These are phyloP conservation scores for Bombus polaris DNA, from an alignment of 1,140 invertebrate genomes.

Conservation along the genomic window DNA sequence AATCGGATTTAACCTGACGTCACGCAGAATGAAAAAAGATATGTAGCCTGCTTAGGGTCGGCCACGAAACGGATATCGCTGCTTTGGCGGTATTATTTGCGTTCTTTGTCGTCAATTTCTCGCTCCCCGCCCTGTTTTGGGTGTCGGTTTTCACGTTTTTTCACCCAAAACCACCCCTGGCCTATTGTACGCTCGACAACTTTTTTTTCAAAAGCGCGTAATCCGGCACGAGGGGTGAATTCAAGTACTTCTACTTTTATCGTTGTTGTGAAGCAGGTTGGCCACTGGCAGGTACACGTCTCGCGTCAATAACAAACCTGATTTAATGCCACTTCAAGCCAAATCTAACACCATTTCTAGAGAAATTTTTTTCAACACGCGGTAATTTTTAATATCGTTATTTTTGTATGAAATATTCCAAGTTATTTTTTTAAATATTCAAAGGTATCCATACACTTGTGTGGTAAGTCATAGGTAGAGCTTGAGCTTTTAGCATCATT, in stretches of 20 bases:
- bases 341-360: constrained; percentile 12
- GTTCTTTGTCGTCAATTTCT: constrained; percentile 80
- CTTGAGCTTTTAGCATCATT: no score
- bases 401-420: neutral
- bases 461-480: no score
- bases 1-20: constrained; percentile 71
- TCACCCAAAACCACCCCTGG: constrained; percentile 81
- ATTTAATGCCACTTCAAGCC: constrained; percentile 45
- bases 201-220: constrained; percentile 77
- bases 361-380: neutral
- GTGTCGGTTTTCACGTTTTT: constrained; percentile 83
- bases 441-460: neutral
- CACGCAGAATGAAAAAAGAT: constrained; percentile 50
- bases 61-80: constrained; percentile 77
- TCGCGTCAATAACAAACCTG: constrained; percentile 57
- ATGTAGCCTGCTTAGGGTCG: constrained; percentile 61
- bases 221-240: constrained; percentile 80
- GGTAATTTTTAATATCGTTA: no score
- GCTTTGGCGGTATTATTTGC: constrained; percentile 78
- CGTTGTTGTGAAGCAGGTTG: constrained; percentile 77
- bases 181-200: constrained; percentile 69
- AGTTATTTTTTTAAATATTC: no score
- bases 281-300: constrained; percentile 76
- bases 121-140: constrained; percentile 80
- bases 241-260: constrained; percentile 77